A percentile compares a stretch with the other conserved stretches of the same genome.
These are phyloP conservation scores for Sphecodes monilicornis DNA, from an alignment of 2,888 invertebrate species.

Conservation along the genomic window DNA sequence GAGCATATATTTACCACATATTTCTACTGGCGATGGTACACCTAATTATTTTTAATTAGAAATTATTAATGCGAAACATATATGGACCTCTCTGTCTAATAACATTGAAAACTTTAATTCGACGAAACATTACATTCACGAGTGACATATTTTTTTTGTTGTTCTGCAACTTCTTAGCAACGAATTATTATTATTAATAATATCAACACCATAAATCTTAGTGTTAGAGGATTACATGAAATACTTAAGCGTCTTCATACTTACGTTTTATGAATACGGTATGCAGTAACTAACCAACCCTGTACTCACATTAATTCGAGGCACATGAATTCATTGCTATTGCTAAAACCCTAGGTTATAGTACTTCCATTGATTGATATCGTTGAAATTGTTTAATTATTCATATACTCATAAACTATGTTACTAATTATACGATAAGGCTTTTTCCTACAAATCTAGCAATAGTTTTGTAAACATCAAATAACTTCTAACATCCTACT, in stretches of 20 bases:
- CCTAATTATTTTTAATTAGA: neutral
- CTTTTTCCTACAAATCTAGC: slow-evolving; percentile 31
- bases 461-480: slow-evolving; percentile 49
- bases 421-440: slow-evolving; percentile 9
- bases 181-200: slow-evolving; percentile 51
- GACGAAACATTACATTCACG: slow-evolving; percentile 53
- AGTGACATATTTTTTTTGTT: slow-evolving; percentile 44
- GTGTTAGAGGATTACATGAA: slow-evolving; percentile 53
- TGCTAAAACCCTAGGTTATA: slow-evolving; percentile 30
- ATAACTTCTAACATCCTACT: slow-evolving; percentile 35
- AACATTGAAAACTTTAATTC: slow-evolving; percentile 62
- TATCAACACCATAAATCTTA: slow-evolving; percentile 41
- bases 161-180: slow-evolving; percentile 42
- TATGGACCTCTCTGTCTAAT: slow-evolving; percentile 25
- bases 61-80: slow-evolving; percentile 14
- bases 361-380: slow-evolving; percentile 13
- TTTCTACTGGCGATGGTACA: neutral
- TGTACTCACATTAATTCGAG: slow-evolving; percentile 64
- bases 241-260: slow-evolving; percentile 71
- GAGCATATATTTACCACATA: neutral
- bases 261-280: slow-evolving; percentile 61
- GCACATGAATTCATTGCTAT: slow-evolving; percentile 62
- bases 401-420: slow-evolving; percentile 20
- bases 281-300: slow-evolving; percentile 54
- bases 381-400: slow-evolving; percentile 24